Conservation (phyloP, 2,797 vertebrate genomes). For the Chiloscyllium punctatum region DNA sequence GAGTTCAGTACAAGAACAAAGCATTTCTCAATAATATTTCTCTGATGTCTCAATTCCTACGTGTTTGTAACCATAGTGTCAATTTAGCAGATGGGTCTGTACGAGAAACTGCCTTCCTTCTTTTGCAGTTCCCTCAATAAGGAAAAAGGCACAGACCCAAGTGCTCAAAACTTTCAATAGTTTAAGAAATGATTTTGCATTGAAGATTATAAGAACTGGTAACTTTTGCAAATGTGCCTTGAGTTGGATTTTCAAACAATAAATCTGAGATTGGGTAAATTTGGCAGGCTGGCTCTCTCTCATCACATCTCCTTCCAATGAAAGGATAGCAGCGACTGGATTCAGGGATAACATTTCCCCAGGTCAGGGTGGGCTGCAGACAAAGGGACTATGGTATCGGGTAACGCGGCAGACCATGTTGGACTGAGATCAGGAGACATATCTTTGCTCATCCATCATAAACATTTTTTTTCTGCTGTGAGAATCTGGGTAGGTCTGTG, state of each 20-base stretch:
- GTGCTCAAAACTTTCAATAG: too few species aligned
- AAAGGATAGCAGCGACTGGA: too few species aligned
- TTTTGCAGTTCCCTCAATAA: not conserved
- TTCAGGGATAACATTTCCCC: too few species aligned
- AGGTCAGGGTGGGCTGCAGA: too few species aligned
- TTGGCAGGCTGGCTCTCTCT: not conserved
- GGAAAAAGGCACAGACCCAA: not conserved
- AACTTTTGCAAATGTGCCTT: not conserved
- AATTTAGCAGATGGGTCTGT: not conserved
- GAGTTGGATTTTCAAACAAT: not conserved
- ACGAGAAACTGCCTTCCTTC: not conserved
- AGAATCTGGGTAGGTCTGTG: too few species aligned
- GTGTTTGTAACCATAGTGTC: not conserved
- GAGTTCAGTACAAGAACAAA: not conserved
- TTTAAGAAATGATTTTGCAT: not conserved
- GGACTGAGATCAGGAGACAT: too few species aligned
- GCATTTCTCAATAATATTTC: not conserved
- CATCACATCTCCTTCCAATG: too few species aligned
- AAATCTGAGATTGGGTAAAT: not conserved
- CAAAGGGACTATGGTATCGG: too few species aligned
- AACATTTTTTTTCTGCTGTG: too few species aligned
- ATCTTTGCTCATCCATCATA: too few species aligned
- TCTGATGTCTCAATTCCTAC: not conserved
- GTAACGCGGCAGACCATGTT: too few species aligned
- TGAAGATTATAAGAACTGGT: not conserved